A percentile compares a stretch with the other conserved stretches of the same genome.
Evolutionary conservation across 2,113 vertebrate species (phyloP).

Genomic region (Gavia stellata): DNA sequence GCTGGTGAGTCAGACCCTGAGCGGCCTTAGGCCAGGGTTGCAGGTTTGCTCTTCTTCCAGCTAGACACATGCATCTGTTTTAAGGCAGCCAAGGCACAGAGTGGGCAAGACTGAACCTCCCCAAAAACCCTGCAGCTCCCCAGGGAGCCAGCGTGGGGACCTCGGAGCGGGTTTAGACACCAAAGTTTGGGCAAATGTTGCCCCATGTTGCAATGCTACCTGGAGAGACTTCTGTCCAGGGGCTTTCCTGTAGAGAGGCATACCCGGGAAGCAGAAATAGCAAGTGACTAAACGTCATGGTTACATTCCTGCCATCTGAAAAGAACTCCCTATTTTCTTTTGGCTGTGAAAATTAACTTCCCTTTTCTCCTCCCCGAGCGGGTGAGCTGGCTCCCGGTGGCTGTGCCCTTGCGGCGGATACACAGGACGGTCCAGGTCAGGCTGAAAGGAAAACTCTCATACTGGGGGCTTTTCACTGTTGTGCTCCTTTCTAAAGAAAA

Average conservation of each 20-base stretch:
- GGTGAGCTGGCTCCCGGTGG: neutral
- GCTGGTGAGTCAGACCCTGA: neutral
- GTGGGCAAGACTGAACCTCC: rapidly evolving
- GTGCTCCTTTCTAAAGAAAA: conserved; percentile 46
- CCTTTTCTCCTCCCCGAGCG: neutral
- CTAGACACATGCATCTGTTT: neutral
- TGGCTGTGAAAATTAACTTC: conserved; percentile 36
- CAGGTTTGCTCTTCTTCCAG: neutral
- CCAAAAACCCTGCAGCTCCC: neutral
- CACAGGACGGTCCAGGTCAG: conserved; percentile 30
- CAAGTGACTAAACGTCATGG: conserved; percentile 31
- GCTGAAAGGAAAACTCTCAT: conserved; percentile 50
- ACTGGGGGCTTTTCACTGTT: conserved; percentile 50
- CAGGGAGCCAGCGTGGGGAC: rapidly evolving
- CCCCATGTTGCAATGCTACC: neutral
- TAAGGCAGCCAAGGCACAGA: neutral
- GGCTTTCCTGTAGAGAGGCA: neutral
- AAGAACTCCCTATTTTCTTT: conserved; percentile 48
- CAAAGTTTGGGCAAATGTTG: neutral
- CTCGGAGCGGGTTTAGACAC: neutral
- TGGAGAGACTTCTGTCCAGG: neutral
- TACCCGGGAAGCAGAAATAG: neutral
- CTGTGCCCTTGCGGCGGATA: conserved; percentile 21
- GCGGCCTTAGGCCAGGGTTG: neutral
- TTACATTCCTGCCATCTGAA: conserved; percentile 34